A percentile compares a stretch with the other conserved stretches of the same genome.
These are phyloP conservation scores for Todiramphus chloris DNA, from an alignment of 2,113 vertebrate genomes.

Conservation along the genomic window DNA sequence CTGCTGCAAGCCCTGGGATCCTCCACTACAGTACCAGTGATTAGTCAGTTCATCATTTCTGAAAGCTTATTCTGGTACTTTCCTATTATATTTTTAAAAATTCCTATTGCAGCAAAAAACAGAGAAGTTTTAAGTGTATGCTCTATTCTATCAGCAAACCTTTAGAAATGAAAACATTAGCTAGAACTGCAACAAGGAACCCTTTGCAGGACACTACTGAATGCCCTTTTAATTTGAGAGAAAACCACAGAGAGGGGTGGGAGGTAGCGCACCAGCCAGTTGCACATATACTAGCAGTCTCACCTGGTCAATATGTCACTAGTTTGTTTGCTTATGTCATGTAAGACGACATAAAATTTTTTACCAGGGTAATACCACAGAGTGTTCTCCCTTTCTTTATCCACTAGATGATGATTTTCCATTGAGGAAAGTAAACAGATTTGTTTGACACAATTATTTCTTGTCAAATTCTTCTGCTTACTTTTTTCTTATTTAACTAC, in stretches of 20 bases:
- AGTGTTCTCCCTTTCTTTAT: neutral
- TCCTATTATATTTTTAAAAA: neutral
- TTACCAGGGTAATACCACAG: neutral
- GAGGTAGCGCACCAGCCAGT: accelerated
- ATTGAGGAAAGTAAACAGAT: neutral
- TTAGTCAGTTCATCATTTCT: neutral
- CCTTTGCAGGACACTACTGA: neutral
- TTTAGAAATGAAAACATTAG: neutral
- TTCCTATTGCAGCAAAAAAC: neutral
- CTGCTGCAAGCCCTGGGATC: neutral
- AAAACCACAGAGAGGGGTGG: neutral
- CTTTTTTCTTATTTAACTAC: conserved; percentile 4
- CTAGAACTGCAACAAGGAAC: neutral
- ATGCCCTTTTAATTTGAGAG: accelerated
- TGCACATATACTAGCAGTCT: neutral
- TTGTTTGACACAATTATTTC: neutral
- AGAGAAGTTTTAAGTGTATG: neutral
- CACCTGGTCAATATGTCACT: neutral
- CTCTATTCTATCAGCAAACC: neutral
- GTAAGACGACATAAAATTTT: neutral
- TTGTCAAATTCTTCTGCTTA: neutral
- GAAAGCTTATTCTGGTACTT: neutral
- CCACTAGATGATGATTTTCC: neutral
- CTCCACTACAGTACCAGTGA: neutral
- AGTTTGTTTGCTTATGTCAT: neutral